These are phyloP conservation scores for Cynodonichthys magdalenae DNA, from an alignment of 2,797 vertebrate genomes.

Conservation along the genomic window DNA sequence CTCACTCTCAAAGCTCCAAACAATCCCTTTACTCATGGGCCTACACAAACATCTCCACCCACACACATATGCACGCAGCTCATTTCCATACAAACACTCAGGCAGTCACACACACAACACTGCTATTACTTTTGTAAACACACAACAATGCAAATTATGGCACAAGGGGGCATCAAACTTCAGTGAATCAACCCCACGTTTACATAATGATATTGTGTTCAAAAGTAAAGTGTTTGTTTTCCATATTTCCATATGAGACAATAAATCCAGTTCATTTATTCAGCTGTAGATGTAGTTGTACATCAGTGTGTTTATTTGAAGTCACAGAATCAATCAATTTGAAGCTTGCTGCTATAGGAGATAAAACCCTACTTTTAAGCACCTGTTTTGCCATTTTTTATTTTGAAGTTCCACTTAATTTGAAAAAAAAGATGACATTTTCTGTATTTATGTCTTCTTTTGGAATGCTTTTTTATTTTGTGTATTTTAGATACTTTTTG, in stretches of 20 bases:
- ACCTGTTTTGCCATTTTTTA: too few species aligned
- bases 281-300: too few species aligned
- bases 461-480: too few species aligned
- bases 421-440: too few species aligned
- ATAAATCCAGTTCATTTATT: background rate
- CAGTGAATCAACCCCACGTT: background rate
- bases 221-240: slow-evolving; percentile 3
- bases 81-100: slow-evolving; percentile 28
- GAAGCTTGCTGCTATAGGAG: too few species aligned
- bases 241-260: background rate
- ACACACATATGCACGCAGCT: slow-evolving; percentile 39
- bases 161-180: slow-evolving; percentile 12
- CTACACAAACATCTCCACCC: slow-evolving; percentile 48
- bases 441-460: too few species aligned
- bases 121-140: slow-evolving; percentile 30
- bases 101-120: slow-evolving; percentile 16
- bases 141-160: slow-evolving; percentile 21
- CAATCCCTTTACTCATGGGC: slow-evolving; percentile 54
- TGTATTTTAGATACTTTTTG: too few species aligned
- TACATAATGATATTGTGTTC: slow-evolving; percentile 6
- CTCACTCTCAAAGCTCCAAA: slow-evolving; percentile 34
- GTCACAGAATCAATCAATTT: too few species aligned
- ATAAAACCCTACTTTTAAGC: too few species aligned
- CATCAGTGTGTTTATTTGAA: too few species aligned
- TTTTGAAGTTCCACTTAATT: too few species aligned